Conservation (phyloP, 2,113 vertebrate genomes). For the Hydrolagus affinis region DNA sequence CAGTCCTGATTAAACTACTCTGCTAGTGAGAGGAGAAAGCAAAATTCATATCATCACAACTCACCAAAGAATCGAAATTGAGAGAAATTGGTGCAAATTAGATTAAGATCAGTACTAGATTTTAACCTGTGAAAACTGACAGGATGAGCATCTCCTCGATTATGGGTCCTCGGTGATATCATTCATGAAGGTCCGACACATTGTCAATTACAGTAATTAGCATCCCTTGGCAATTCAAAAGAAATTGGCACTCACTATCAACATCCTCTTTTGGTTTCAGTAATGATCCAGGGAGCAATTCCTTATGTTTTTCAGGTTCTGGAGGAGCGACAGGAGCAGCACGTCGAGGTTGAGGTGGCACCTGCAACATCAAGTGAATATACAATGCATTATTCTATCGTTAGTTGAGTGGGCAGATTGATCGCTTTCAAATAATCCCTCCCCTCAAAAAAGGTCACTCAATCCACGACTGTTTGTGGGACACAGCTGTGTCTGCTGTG, state of each 20-base stretch:
- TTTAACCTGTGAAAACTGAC: background rate
- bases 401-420: no score
- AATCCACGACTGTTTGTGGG: no score
- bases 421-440: background rate
- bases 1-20: no score
- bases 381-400: no score
- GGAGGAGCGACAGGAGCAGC: conserved; percentile 77
- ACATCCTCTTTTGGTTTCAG: background rate
- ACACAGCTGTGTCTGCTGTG: no score
- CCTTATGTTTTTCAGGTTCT: conserved; percentile 77
- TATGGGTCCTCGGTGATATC: background rate
- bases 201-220: no score
- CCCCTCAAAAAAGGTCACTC: no score
- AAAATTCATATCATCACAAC: no score
- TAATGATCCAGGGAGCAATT: conserved; percentile 34
- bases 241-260: background rate
- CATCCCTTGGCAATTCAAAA: background rate
- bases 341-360: conserved; percentile 70
- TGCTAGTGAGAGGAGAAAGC: background rate
- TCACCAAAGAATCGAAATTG: background rate
- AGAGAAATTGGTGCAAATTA: background rate
- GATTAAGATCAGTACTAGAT: background rate
- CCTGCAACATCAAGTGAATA: conserved; percentile 46
- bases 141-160: background rate
- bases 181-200: background rate